Evolutionary conservation across 2,888 invertebrate species (phyloP).

Genomic region (Phrixothrix hirtus): DNA sequence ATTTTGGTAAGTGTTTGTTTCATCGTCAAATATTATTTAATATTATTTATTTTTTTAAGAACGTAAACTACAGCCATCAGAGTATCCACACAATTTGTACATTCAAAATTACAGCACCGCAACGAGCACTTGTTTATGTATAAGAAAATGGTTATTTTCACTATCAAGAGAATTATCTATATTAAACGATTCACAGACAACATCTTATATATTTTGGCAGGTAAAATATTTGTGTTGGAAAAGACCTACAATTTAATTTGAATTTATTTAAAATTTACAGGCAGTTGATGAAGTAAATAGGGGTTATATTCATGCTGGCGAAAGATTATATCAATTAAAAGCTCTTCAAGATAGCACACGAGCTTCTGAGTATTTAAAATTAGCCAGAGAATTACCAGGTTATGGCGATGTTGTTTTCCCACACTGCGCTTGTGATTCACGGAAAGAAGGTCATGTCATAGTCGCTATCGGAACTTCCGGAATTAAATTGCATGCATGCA

Average conservation of each 20-base stretch:
- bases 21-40: not conserved
- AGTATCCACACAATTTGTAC: conserved; percentile 96
- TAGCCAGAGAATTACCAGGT: conserved; percentile 85
- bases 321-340: conserved; percentile 93
- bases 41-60: conserved; percentile 60
- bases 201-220: conserved; percentile 89
- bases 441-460: conserved; percentile 82
- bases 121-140: conserved; percentile 88
- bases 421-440: conserved; percentile 88
- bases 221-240: conserved; percentile 47
- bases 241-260: not conserved
- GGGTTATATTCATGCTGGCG: conserved; percentile 86
- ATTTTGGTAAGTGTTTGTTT: conserved; percentile 70
- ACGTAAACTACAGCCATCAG: conserved; percentile 88
- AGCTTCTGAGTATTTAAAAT: conserved; percentile 81
- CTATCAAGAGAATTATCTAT: conserved; percentile 69
- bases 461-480: conserved; percentile 62
- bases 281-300: conserved; percentile 95
- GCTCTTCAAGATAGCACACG: conserved; percentile 90
- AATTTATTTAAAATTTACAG: conserved; percentile 47
- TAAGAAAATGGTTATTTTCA: conserved; percentile 87
- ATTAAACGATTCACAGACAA: conserved; percentile 69
- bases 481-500: conserved; percentile 80
- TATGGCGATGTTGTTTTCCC: conserved; percentile 95
- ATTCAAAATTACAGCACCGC: conserved; percentile 99